Evolutionary conservation across 2,797 vertebrate genomes (phyloP).

Genomic region (Tarsius wallacei): DNA sequence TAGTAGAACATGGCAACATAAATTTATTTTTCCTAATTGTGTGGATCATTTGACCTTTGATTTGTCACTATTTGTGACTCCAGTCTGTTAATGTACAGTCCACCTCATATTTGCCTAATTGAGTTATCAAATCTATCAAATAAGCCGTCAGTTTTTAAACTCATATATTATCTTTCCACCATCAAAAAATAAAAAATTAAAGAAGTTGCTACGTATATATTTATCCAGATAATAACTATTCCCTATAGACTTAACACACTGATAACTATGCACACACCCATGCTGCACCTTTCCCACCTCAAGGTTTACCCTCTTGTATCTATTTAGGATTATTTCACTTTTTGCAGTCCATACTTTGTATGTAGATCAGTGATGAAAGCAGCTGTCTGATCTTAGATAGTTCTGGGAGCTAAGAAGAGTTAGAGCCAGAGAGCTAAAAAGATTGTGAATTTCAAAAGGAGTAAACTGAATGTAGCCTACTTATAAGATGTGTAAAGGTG

Average conservation of each 20-base stretch:
- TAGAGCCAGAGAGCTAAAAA: not conserved
- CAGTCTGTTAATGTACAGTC: not conserved
- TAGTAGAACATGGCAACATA: not conserved
- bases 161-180: not conserved
- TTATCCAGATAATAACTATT: not conserved
- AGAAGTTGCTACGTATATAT: not conserved
- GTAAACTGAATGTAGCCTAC: not conserved
- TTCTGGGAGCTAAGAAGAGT: conserved; percentile 20
- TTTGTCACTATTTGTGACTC: conserved; percentile 24
- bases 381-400: not conserved
- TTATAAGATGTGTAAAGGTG: not conserved
- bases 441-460: conserved; percentile 17
- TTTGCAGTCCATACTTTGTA: not conserved
- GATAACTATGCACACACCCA: not conserved
- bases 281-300: not conserved
- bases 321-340: conserved; percentile 20
- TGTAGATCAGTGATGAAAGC: not conserved
- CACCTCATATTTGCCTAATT: conserved; percentile 38
- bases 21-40: not conserved
- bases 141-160: conserved; percentile 30
- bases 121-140: not conserved
- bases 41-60: not conserved
- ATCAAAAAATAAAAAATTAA: not conserved
- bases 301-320: not conserved
- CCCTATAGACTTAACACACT: not conserved